Conservation (phyloP, 2,113 vertebrate species). For the Tenebrosternarchus preto region DNA sequence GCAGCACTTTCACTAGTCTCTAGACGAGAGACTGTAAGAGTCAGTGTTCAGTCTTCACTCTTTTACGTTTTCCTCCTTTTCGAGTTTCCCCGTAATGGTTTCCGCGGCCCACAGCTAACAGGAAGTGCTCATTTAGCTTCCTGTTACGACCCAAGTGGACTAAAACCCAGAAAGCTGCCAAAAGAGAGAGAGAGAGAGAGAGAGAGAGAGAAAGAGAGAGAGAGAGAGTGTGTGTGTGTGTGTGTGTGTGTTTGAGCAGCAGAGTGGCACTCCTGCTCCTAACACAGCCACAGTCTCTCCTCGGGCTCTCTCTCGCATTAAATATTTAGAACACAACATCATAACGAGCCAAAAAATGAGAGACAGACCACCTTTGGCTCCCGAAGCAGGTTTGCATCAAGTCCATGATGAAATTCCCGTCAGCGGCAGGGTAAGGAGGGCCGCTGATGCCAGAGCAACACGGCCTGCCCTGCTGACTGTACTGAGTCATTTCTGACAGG, state of each 20-base stretch:
- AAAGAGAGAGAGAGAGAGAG: not conserved
- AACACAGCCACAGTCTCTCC: not conserved
- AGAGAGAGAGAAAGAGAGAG: not conserved
- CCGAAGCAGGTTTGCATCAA: conserved; percentile 30
- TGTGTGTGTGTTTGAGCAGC: not conserved
- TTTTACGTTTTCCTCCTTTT: no score
- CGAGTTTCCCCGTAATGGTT: no score
- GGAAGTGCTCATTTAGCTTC: no score
- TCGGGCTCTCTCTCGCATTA: not conserved
- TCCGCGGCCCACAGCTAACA: no score
- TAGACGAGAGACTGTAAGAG: no score
- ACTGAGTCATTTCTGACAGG: conserved; percentile 26
- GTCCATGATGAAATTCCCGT: conserved; percentile 51
- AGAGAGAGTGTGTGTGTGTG: not conserved
- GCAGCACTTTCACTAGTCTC: no score
- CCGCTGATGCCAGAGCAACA: not conserved
- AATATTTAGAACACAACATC: conserved; percentile 3
- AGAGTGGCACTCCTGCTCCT: not conserved
- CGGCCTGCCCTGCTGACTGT: conserved; percentile 12
- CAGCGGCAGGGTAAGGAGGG: conserved; percentile 44
- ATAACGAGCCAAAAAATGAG: not conserved
- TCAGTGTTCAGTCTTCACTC: no score
- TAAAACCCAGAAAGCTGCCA: not conserved
- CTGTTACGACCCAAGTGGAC: no score
- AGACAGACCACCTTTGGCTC: conserved; percentile 33